phyloP scores from a whole-genome alignment of 2,888 invertebrate genomes.

The Drosophila sordidapex region DNA sequence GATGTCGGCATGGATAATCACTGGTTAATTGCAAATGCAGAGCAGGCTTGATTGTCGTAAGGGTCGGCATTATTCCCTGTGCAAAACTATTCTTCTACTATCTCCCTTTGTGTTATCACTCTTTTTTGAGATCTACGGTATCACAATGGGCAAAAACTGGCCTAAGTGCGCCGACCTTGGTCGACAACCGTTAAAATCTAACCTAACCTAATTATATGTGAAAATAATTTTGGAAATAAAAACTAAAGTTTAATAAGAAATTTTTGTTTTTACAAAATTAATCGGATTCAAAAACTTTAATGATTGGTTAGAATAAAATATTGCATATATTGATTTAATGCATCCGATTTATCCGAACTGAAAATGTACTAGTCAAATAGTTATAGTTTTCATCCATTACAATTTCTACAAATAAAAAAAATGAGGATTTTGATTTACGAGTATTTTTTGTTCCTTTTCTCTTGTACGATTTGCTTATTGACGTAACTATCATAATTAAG shows the following conservation, averaged over 20 bases:
- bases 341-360: background rate
- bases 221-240: background rate
- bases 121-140: no score
- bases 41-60: no score
- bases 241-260: background rate
- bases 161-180: no score
- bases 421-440: no score
- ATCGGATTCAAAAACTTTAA: background rate
- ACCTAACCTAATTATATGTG: background rate
- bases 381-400: background rate
- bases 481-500: constrained; percentile 34
- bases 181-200: no score
- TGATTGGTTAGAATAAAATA: background rate
- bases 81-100: no score
- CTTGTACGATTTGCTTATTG: constrained; percentile 21
- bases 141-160: no score
- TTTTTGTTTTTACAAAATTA: background rate
- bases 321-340: background rate
- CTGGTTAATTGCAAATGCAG: background rate
- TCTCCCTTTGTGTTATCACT: no score
- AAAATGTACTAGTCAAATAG: background rate
- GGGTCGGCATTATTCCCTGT: no score
- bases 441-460: background rate
- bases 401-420: no score
- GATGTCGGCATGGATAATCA: background rate